Evolutionary conservation across 2,888 invertebrate genomes (phyloP).

Genomic region (Ecliptopera silaceata): DNA sequence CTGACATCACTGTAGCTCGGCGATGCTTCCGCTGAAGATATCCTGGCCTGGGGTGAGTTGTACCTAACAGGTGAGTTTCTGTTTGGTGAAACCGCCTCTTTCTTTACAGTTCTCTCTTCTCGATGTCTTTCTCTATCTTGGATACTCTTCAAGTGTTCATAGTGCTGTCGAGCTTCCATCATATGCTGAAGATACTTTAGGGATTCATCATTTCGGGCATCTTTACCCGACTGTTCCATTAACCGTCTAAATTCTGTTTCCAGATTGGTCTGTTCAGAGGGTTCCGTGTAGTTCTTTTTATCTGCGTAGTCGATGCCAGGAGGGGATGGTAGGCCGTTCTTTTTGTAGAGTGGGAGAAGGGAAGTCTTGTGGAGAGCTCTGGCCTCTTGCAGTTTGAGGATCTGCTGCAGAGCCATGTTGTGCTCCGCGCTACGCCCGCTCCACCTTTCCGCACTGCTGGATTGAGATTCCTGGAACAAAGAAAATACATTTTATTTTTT

Average conservation of each 20-base stretch:
- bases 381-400: constrained; percentile 94
- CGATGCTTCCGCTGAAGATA: constrained; percentile 68
- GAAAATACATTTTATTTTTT: constrained; percentile 30
- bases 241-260: constrained; percentile 82
- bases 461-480: constrained; percentile 90
- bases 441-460: constrained; percentile 94
- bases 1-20: constrained; percentile 65
- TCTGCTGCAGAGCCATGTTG: constrained; percentile 95
- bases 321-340: constrained; percentile 77
- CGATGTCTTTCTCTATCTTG: constrained; percentile 62
- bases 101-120: constrained; percentile 56
- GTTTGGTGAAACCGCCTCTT: constrained; percentile 63
- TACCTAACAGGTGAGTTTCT: constrained; percentile 59
- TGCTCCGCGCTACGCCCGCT: constrained; percentile 95
- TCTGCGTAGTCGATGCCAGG: constrained; percentile 71
- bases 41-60: constrained; percentile 59
- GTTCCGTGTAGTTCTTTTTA: constrained; percentile 68
- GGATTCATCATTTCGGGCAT: constrained; percentile 67
- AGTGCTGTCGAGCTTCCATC: constrained; percentile 74
- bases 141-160: constrained; percentile 68
- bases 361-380: constrained; percentile 86
- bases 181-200: constrained; percentile 74
- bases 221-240: constrained; percentile 83
- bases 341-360: constrained; percentile 75
- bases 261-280: constrained; percentile 71